Base-by-base conservation (phyloP, 2,797 vertebrate genomes). In the Acipenser oxyrinchus region DNA sequence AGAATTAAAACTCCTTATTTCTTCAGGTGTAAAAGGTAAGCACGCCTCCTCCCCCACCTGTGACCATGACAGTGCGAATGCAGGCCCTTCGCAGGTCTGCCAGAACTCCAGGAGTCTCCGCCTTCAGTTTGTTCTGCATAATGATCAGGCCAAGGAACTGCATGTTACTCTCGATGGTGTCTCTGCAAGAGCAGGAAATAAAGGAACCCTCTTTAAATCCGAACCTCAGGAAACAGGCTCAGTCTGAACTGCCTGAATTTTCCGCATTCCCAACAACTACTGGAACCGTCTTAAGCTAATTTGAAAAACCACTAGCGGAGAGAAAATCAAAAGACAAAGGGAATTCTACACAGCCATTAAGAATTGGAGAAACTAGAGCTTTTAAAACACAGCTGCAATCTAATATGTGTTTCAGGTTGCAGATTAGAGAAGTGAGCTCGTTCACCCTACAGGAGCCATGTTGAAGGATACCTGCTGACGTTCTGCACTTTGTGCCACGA, bases 51-150 rank as follows among this genome's bases (percentile, higher is more conserved):
- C 7, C 6, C 86, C 80, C 76, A 99, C 97, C 97, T 82, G 97
- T 99, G 69, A 99, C 94, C 97, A 99, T 99, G 79, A 99, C 91
- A 1, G 94, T 96, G 78, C 97, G 96, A 79, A 99, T 95, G 84
- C 88, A 89, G 79, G 97, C 97, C 78, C 80, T 87, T 75, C 80
- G 89, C 71, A 99, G 90, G 77, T 95, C 92, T 79, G 93, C 88
- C 79, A 99, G 90, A 53, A 99, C 95, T 0, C 75, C 86, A 37
- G 94, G 89, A 11, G 95, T 97, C 87, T 99, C 96, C 71, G 86
- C 77, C 81, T 99, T 99, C 72, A 99, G 86, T 74, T 99, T 99
- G 85, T 99, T 99, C 83, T 99, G 96, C 96, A 99, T 98, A 82
- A 99, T 87, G 75, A 99, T 94, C 73, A 99, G 85, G 68, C 97